Evolutionary conservation across 2,113 vertebrate genomes (phyloP).

Genomic region (Propithecus coquereli): DNA sequence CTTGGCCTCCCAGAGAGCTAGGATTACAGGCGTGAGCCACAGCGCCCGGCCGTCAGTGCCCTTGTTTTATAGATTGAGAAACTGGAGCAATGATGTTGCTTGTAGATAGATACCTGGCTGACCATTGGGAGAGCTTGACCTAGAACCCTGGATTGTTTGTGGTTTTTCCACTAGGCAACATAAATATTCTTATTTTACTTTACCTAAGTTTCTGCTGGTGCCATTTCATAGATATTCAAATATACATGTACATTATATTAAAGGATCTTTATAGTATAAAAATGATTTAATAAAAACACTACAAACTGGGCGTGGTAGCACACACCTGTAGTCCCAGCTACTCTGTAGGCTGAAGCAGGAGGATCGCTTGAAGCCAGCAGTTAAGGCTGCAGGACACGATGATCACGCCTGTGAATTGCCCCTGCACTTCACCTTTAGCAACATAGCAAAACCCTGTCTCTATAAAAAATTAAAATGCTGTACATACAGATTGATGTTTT

Average conservation of each 20-base stretch:
- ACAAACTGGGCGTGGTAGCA: neutral
- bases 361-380: too few relatives aligned
- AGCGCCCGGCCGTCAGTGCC: too few relatives aligned
- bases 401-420: too few relatives aligned
- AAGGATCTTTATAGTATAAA: neutral
- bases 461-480: neutral
- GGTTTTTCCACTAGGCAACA: neutral
- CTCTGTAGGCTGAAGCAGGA: too few relatives aligned
- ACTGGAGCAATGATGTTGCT: neutral
- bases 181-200: neutral
- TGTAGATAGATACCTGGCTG: neutral
- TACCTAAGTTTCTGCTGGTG: neutral
- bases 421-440: too few relatives aligned
- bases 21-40: too few relatives aligned
- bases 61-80: neutral
- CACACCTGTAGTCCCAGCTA: too few relatives aligned
- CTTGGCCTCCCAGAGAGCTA: too few relatives aligned
- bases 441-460: too few relatives aligned
- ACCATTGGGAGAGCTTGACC: neutral
- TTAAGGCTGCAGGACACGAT: too few relatives aligned
- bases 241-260: neutral
- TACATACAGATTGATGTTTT: neutral
- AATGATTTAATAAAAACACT: neutral
- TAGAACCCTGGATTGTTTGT: neutral
- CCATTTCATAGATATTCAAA: neutral